Conservation (phyloP, 2,888 invertebrate species). For the Clostera curtula region DNA sequence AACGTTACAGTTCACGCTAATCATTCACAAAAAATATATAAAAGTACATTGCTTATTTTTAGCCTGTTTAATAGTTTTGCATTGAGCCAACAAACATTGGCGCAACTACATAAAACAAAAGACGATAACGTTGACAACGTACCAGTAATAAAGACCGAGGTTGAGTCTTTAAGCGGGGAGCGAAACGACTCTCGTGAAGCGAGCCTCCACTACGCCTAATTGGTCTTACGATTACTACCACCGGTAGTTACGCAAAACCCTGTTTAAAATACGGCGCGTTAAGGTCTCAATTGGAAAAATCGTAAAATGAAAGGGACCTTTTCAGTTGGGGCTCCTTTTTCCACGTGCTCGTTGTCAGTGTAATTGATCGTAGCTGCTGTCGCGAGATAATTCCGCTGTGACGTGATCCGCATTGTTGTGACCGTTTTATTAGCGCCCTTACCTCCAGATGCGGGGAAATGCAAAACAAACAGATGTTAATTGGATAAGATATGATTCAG, state of each 20-base stretch:
- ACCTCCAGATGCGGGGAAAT: slow-evolving; percentile 48
- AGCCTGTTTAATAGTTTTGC: too few species aligned
- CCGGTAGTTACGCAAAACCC: slow-evolving; percentile 22
- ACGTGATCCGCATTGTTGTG: slow-evolving; percentile 68
- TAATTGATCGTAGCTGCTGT: slow-evolving; percentile 66
- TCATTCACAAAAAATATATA: too few species aligned
- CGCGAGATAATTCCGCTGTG: slow-evolving; percentile 64
- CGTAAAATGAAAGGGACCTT: slow-evolving; percentile 34
- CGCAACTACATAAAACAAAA: slow-evolving; percentile 23
- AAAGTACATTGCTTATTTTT: too few species aligned
- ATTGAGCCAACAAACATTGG: too few species aligned
- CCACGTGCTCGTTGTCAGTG: slow-evolving; percentile 59
- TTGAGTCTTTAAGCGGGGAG: slow-evolving; percentile 36
- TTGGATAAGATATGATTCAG: slow-evolving; percentile 41
- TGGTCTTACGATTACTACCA: slow-evolving; percentile 40
- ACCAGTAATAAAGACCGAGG: slow-evolving; percentile 35
- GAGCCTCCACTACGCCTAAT: slow-evolving; percentile 39
- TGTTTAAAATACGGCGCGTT: slow-evolving; percentile 28
- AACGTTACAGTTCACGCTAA: too few species aligned
- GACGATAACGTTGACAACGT: slow-evolving; percentile 28
- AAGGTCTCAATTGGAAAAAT: slow-evolving; percentile 31
- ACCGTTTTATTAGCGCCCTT: slow-evolving; percentile 50
- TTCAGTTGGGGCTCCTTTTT: slow-evolving; percentile 41
- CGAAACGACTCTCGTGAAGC: slow-evolving; percentile 33
- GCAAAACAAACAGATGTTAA: slow-evolving; percentile 54